phyloP scores from a whole-genome alignment of 2,113 vertebrate species.

The Trachemys scripta region DNA sequence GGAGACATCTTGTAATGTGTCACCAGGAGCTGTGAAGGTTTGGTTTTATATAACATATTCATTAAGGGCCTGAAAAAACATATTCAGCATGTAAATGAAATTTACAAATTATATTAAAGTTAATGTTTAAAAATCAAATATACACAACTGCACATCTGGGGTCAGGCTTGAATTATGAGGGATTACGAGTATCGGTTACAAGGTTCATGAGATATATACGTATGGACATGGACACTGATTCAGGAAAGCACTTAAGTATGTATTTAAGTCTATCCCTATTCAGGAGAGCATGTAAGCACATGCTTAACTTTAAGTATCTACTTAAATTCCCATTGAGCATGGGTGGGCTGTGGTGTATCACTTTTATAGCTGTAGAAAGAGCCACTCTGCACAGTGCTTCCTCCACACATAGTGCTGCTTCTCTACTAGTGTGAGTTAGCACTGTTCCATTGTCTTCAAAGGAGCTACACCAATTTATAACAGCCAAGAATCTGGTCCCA shows the following conservation, averaged over 20 bases:
- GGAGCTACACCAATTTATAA: not conserved
- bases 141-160: too few relatives aligned
- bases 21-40: slow-evolving; percentile 19
- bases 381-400: not conserved
- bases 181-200: too few relatives aligned
- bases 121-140: too few relatives aligned
- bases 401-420: not conserved
- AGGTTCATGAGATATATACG: not conserved
- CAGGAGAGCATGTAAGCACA: not conserved
- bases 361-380: not conserved
- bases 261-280: not conserved
- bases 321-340: not conserved
- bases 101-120: not conserved
- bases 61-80: slow-evolving; percentile 18
- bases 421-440: not conserved
- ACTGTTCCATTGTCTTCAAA: not conserved
- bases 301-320: not conserved
- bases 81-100: slow-evolving; percentile 38
- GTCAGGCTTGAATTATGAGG: too few relatives aligned
- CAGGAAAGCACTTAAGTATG: not conserved
- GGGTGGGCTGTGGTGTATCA: not conserved
- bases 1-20: slow-evolving; percentile 15
- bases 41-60: slow-evolving; percentile 49
- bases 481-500: not conserved
- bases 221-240: not conserved